A percentile compares a stretch with the other conserved stretches of the same genome.
These are phyloP conservation scores for Fringilla coelebs DNA, from an alignment of 2,797 vertebrate species.

Conservation along the genomic window DNA sequence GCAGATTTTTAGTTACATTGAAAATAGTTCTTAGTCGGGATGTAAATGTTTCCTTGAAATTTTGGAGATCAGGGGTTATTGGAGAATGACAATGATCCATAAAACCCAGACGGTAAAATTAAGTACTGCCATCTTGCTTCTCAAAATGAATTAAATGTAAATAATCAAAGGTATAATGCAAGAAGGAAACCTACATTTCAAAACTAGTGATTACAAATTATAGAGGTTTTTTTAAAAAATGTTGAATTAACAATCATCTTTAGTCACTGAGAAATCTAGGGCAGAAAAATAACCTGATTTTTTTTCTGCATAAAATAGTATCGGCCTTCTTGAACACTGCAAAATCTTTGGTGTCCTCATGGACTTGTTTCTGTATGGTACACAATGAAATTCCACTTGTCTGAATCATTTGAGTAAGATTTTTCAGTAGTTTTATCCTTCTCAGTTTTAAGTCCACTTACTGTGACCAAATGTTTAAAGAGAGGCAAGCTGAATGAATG, in stretches of 20 bases:
- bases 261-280: neutral
- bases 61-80: neutral
- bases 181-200: neutral
- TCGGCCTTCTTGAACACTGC: neutral
- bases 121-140: neutral
- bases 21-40: neutral
- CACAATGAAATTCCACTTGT: neutral
- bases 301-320: neutral
- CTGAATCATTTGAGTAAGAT: slow-evolving; percentile 50
- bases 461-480: slow-evolving; percentile 50
- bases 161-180: neutral
- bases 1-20: neutral
- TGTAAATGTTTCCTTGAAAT: neutral
- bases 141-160: neutral
- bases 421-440: slow-evolving; percentile 50
- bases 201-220: neutral
- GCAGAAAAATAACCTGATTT: neutral
- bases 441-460: slow-evolving; percentile 59
- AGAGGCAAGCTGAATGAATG: slow-evolving; percentile 58
- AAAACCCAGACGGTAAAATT: neutral
- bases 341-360: neutral
- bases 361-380: slow-evolving; percentile 4
- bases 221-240: accelerated
- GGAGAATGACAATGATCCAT: neutral
- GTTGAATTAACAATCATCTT: neutral